Evolutionary conservation across 1,140 invertebrate species (phyloP).

Genomic region (Subanguina moxae): DNA sequence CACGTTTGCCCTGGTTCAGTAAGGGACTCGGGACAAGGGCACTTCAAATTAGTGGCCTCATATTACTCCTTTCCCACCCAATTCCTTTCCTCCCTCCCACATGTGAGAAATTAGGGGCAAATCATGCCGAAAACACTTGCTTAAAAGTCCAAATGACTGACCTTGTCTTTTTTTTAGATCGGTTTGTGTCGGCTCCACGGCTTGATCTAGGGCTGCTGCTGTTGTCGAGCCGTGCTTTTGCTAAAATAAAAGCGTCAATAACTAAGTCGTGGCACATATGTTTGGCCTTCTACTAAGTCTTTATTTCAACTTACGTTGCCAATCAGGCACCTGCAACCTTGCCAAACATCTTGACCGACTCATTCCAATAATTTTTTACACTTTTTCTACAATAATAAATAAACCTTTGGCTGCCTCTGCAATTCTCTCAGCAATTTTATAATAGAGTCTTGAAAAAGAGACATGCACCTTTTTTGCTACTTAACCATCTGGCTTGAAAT

Average conservation of each 20-base stretch:
- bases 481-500: not conserved
- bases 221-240: not conserved
- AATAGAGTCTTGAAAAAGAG: not conserved
- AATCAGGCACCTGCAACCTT: slow-evolving; percentile 38
- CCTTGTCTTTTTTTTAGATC: not conserved
- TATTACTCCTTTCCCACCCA: no score
- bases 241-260: not conserved
- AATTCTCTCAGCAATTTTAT: not conserved
- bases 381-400: slow-evolving; percentile 2
- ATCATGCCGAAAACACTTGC: not conserved
- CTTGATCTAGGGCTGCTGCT: not conserved
- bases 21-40: no score
- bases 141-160: not conserved
- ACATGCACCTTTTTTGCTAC: not conserved
- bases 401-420: not conserved
- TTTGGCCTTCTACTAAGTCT: not conserved
- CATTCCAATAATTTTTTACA: slow-evolving; percentile 1
- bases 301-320: slow-evolving; percentile 36
- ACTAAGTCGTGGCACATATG: no score
- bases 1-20: no score
- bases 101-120: not conserved
- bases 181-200: not conserved
- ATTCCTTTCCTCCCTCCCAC: no score
- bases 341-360: slow-evolving; percentile 37
- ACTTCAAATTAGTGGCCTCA: no score